Base-by-base conservation (phyloP, 2,888 invertebrate genomes). In the Meiosimyza decipiens region DNA sequence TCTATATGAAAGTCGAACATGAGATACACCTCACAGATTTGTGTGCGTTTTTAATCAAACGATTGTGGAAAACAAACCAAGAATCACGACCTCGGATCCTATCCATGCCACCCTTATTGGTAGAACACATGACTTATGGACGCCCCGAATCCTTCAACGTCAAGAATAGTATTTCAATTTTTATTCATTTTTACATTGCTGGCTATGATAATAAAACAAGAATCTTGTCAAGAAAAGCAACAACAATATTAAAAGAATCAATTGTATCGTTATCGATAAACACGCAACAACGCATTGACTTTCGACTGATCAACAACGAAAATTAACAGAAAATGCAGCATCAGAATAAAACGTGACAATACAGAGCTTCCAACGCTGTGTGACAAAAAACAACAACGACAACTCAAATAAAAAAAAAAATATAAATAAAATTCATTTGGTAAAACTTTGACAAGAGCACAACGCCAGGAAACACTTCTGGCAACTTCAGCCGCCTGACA, bases 361-460 rank as follows among this genome's bases (percentile, higher is more conserved):
- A 18, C 28, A 15, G 28, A 22, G 22, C 22, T 15, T 57, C 40
- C 57, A 28, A 57, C 57, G 28, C 57, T 28, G 57, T 57, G 12
- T 57, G 57, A 28, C 57, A 28, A 13, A 28, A 13, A 18, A 12
- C 57, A 57, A 57, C 57, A 57, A 13, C 22, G 22, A 55, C 55
- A 55, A 18, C 18, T 22, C 11, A n/a, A 40, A 40, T 40, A 40
- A 40, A 40, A n/a, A 63, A 18, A 18, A 49, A 22, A 63, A 67
- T 40, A 67, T 57, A 55, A 67, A 67, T 67, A 55, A 67, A 67
- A 67, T 67, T 15, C 67, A 67, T 67, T 65, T 57, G 57, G 49
- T 7, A 18, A 40, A 57, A 22, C 47, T 55, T 57, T 64, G 64
- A 64, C 64, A 64, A 51, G 18, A 49, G 18, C 33, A 66, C 40